Percentiles rank a stretch among this genome's conserved stretches.
phyloP scores from a whole-genome alignment of 2,888 invertebrate species.

The Ormyrus thymus region DNA sequence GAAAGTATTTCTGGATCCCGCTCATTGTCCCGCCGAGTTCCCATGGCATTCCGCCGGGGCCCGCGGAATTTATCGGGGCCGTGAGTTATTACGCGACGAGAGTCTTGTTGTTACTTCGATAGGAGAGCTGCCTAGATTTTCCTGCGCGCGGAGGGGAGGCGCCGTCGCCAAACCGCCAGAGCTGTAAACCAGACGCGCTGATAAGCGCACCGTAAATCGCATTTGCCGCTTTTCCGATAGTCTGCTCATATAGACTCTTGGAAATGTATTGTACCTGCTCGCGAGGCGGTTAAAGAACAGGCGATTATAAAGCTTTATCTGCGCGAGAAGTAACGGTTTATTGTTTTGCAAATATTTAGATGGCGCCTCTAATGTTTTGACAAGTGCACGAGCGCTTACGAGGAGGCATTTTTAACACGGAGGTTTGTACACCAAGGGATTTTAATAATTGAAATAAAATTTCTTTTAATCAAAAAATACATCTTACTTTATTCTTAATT shows the following conservation, averaged over 20 bases:
- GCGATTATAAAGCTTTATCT: too few relatives aligned
- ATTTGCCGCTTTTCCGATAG: conserved; percentile 13
- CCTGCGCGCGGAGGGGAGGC: background rate
- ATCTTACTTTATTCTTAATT: too few relatives aligned
- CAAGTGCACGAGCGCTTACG: too few relatives aligned
- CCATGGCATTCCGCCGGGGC: background rate
- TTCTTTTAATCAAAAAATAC: too few relatives aligned
- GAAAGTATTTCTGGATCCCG: conserved; percentile 61
- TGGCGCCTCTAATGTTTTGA: too few relatives aligned
- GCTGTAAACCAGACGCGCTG: conserved; percentile 18
- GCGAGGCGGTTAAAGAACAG: conserved; percentile 18
- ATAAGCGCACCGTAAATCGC: conserved; percentile 40
- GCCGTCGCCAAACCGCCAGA: background rate
- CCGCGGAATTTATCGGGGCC: conserved; percentile 28
- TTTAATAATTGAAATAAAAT: too few relatives aligned
- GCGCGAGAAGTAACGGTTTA: too few relatives aligned
- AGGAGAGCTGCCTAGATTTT: background rate
- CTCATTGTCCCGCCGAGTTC: conserved; percentile 30
- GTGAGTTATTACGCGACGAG: conserved; percentile 21
- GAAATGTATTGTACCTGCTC: conserved; percentile 20
- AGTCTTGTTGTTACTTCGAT: conserved; percentile 13
- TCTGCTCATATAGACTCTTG: conserved; percentile 22
- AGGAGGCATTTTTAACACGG: too few relatives aligned
- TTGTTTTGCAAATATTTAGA: too few relatives aligned
- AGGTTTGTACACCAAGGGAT: too few relatives aligned